Evolutionary conservation across 2,888 invertebrate species (phyloP).

Genomic region (Tachina fera): DNA sequence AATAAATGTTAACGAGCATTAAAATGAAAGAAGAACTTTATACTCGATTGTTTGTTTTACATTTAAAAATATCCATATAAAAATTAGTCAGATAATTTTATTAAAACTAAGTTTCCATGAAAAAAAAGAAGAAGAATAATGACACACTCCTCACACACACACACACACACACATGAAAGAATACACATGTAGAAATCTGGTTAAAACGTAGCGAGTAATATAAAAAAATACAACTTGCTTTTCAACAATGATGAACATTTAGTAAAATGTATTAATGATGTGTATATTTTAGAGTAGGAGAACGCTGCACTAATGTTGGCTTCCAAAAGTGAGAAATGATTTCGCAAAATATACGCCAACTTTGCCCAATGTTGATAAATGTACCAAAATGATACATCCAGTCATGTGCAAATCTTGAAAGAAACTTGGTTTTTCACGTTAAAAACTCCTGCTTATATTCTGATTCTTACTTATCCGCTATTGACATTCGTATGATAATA

Average conservation of each 20-base stretch:
- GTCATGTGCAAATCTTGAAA: no score
- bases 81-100: conserved; percentile 52
- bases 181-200: conserved; percentile 26
- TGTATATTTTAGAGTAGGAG: no score
- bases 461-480: no score
- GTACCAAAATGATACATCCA: no score
- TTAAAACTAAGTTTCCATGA: conserved; percentile 32
- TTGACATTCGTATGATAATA: no score
- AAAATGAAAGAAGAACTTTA: conserved; percentile 39
- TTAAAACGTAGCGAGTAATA: conserved; percentile 34
- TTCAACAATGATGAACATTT: conserved; percentile 33
- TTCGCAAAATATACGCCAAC: no score
- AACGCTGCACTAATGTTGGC: no score
- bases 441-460: no score
- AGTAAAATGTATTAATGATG: background rate
- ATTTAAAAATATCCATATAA: conserved; percentile 7
- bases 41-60: conserved; percentile 22
- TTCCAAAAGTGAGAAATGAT: no score
- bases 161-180: background rate
- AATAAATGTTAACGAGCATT: conserved; percentile 36
- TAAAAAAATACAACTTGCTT: conserved; percentile 33
- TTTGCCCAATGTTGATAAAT: no score
- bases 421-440: no score
- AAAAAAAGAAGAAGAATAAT: conserved; percentile 37
- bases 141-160: conserved; percentile 51